Percentiles rank a stretch among this genome's conserved stretches.
phyloP scores from a whole-genome alignment of 2,113 vertebrate genomes.

The Xyrauchen texanus region DNA sequence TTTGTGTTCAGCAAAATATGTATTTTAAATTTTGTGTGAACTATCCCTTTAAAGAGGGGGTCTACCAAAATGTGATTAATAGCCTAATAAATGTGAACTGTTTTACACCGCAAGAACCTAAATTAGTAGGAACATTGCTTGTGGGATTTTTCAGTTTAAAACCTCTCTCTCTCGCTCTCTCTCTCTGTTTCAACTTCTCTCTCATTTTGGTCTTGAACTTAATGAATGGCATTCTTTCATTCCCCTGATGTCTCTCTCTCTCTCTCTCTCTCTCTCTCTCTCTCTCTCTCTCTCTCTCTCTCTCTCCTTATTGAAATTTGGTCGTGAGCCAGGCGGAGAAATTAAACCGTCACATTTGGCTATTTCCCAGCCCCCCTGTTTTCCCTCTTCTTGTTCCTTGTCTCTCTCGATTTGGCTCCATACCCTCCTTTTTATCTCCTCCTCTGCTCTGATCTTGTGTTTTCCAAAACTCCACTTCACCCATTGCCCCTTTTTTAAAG shows the following conservation, averaged over 20 bases:
- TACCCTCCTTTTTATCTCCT: constrained; percentile 56
- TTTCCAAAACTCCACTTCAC: constrained; percentile 21
- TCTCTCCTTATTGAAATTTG: constrained; percentile 6
- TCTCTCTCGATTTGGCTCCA: constrained; percentile 43
- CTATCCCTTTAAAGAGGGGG: too few relatives aligned
- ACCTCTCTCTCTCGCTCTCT: not conserved
- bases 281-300: not conserved
- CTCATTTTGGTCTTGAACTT: constrained; percentile 25
- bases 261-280: not conserved
- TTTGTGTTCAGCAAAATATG: too few relatives aligned
- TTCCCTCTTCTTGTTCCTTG: constrained; percentile 43
- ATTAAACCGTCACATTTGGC: constrained; percentile 60
- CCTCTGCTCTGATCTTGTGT: constrained; percentile 53
- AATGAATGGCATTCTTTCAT: constrained; percentile 54
- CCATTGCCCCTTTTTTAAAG: constrained; percentile 56
- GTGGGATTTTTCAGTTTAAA: too few relatives aligned
- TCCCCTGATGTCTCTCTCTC: constrained; percentile 11
- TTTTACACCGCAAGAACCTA: too few relatives aligned
- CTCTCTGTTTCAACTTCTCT: not conserved
- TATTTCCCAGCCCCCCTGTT: constrained; percentile 51
- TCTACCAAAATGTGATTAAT: too few relatives aligned
- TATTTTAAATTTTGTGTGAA: too few relatives aligned
- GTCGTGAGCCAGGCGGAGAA: constrained; percentile 48
- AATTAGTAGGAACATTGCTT: too few relatives aligned
- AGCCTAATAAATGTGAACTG: too few relatives aligned